Percentiles rank a stretch among this genome's conserved stretches.
phyloP scores from a whole-genome alignment of 2,888 invertebrate species.

The Rotaria socialis region DNA sequence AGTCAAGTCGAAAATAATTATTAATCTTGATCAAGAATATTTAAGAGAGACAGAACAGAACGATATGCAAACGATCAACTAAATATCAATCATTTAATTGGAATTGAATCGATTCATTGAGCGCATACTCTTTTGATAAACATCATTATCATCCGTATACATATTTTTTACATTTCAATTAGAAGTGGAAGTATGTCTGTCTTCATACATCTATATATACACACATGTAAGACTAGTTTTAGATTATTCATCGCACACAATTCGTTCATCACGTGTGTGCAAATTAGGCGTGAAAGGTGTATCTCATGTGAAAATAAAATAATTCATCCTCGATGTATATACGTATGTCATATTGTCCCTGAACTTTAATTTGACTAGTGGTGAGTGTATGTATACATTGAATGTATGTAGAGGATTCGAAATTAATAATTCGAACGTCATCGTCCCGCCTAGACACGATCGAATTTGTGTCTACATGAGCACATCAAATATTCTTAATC shows the following conservation, averaged over 20 bases:
- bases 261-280: not conserved
- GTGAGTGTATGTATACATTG: not conserved
- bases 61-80: not conserved
- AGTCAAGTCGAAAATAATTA: not conserved
- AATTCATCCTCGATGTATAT: not conserved
- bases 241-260: not conserved
- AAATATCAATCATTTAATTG: conserved; percentile 13
- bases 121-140: not conserved
- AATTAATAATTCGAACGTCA: conserved; percentile 15
- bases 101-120: conserved; percentile 10
- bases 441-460: not conserved
- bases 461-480: conserved; percentile 11
- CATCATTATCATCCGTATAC: not conserved
- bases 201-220: not conserved
- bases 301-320: conserved; percentile 19
- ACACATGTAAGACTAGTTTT: not conserved
- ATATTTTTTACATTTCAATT: not conserved
- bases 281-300: conserved; percentile 18
- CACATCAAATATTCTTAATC: conserved; percentile 26
- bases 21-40: not conserved
- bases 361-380: conserved; percentile 12
- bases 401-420: not conserved
- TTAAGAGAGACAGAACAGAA: not conserved
- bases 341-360: conserved; percentile 8
- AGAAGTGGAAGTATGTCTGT: conserved; percentile 13